These are phyloP conservation scores for Gasterosteus nipponicus DNA, from an alignment of 2,113 vertebrate species.

Conservation along the genomic window DNA sequence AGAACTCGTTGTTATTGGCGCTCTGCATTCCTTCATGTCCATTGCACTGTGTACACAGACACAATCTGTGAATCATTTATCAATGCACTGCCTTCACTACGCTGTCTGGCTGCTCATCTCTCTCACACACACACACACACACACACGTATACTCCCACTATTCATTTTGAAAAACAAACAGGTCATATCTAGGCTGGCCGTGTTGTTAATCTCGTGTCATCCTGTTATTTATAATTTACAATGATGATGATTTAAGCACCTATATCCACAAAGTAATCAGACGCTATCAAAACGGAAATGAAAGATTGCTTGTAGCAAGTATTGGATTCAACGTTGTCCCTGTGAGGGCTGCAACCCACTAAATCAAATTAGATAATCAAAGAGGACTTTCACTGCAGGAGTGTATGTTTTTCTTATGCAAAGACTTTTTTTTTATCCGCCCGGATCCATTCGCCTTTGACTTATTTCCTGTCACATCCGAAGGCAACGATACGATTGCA, in stretches of 20 bases:
- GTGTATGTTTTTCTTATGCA: background rate
- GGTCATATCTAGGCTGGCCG: constrained; percentile 26
- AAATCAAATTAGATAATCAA: background rate
- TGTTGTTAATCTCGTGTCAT: constrained; percentile 39
- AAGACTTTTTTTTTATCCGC: background rate
- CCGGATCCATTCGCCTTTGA: background rate
- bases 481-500: background rate
- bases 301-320: constrained; percentile 10
- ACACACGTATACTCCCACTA: background rate
- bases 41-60: constrained; percentile 19
- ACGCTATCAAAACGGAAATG: constrained; percentile 35
- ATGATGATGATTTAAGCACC: constrained; percentile 39
- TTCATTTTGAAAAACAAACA: constrained; percentile 27
- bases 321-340: constrained; percentile 10
- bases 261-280: constrained; percentile 39
- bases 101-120: constrained; percentile 5
- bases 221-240: constrained; percentile 37
- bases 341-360: background rate
- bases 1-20: constrained; percentile 3
- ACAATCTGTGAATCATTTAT: constrained; percentile 36
- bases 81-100: constrained; percentile 14
- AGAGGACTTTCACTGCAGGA: background rate
- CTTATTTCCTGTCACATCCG: background rate
- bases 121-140: background rate
- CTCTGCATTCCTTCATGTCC: background rate